Conservation (phyloP, 1,140 invertebrate species). For the Neodiprion pinetum region DNA sequence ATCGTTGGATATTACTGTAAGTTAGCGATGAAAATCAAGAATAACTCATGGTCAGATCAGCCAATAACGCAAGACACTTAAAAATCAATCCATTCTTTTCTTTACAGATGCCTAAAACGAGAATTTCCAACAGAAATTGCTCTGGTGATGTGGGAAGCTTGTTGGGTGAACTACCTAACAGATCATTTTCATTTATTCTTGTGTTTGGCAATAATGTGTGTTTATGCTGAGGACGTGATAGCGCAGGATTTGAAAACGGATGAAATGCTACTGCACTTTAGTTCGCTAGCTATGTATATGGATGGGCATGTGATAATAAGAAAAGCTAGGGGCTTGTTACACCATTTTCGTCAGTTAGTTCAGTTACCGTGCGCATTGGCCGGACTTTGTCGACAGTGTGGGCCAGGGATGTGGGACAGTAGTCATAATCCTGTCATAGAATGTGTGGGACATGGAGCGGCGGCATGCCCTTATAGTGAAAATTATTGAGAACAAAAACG, state of each 20-base stretch:
- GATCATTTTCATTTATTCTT: conserved; percentile 94
- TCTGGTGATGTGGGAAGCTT: conserved; percentile 91
- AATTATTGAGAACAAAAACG: conserved; percentile 36
- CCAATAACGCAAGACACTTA: conserved; percentile 13
- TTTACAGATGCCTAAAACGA: conserved; percentile 79
- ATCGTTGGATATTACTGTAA: conserved; percentile 92
- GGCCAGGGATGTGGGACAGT: conserved; percentile 93
- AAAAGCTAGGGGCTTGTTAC: conserved; percentile 89
- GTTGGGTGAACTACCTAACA: conserved; percentile 93
- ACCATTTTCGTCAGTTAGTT: conserved; percentile 86
- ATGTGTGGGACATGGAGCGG: conserved; percentile 64
- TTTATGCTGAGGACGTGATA: conserved; percentile 92
- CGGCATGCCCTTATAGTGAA: conserved; percentile 53
- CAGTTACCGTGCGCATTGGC: conserved; percentile 88
- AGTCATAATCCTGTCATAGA: conserved; percentile 81
- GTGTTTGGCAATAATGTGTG: conserved; percentile 87
- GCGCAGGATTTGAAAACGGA: conserved; percentile 88
- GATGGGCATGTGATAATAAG: conserved; percentile 87
- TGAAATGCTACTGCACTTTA: conserved; percentile 94
- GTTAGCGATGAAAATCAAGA: conserved; percentile 40
- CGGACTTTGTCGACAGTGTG: conserved; percentile 85
- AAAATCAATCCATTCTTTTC: neutral
- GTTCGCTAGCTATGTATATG: conserved; percentile 96
- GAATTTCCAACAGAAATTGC: conserved; percentile 89
- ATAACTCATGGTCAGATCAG: conserved; percentile 16